A percentile compares a stretch with the other conserved stretches of the same genome.
phyloP scores from a whole-genome alignment of 2,113 vertebrate species.

The Mustelus asterias region DNA sequence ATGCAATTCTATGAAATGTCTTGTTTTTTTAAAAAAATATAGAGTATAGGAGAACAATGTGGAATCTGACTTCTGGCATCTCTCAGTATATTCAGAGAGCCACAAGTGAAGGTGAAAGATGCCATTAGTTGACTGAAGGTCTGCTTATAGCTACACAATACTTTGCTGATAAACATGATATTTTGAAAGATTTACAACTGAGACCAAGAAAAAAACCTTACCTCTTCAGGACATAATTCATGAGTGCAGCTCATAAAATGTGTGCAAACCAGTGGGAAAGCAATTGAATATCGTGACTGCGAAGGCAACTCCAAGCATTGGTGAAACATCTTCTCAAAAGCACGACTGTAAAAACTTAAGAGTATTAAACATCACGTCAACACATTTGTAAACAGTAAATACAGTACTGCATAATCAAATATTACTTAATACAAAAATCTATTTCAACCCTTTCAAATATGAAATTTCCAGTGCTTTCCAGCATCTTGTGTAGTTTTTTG shows the following conservation, averaged over 20 bases:
- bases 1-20: not conserved
- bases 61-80: not conserved
- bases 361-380: constrained; percentile 2
- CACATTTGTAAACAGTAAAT: not conserved
- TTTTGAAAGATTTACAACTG: not conserved
- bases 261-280: constrained; percentile 93
- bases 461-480: not conserved
- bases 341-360: constrained; percentile 92
- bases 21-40: not conserved
- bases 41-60: too few species aligned
- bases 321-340: constrained; percentile 99
- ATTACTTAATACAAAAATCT: not conserved
- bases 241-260: constrained; percentile 99
- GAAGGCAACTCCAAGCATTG: constrained; percentile 97
- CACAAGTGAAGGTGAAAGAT: not conserved
- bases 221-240: constrained; percentile 95
- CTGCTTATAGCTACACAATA: not conserved
- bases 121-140: not conserved
- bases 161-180: not conserved
- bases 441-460: not conserved
- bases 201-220: constrained; percentile 49
- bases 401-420: not conserved
- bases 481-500: not conserved
- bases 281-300: constrained; percentile 93
- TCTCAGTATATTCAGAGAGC: not conserved